Base-by-base conservation (phyloP, 2,797 vertebrate genomes). In the Spea hammondii region DNA sequence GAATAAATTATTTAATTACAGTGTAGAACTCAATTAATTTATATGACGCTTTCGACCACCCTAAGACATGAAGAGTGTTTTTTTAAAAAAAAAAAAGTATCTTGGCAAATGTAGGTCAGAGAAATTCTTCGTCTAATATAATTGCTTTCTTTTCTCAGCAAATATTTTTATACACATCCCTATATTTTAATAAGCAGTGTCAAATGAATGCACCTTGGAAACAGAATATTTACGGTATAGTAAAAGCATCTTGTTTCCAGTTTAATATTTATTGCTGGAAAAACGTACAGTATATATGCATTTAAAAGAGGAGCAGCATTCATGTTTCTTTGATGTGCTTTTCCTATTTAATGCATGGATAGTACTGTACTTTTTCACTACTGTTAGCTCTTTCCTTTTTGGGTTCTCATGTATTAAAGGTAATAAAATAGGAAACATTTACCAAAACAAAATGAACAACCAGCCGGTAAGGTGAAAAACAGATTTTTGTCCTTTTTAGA, bases 1-100 rank as follows among this genome's bases (percentile, higher is more conserved):
- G 74, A 82, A 82, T 82, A 82, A 82, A 82, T 82, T 77, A 82
- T 82, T 82, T 82, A 82, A 82, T 82, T 82, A 82, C 75, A 77
- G 79, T 69, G 79, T 82, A 77, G 79, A 65, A 82, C 79, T 82
- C 79, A 82, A 82, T 82, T 82, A 82, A 82, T 82, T 82, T 76
- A 67, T 73, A 77, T 71, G 70, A 77, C 69, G 65, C 57, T n/a
- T 73, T 67, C 72, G 79, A 82, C 79, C 75, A 82, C 79, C 79
- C 79, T 77, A 82, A 82, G 79, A 82, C 69, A 82, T 73, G 79
- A 82, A 82, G 55, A 73, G 70, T 9, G 17, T 48, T 73, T 72
- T 32, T 32, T 32, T 32, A 32, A 32, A 32, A n/a, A n/a, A n/a
- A n/a, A 82, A 73, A 77, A 72, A 68, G 65, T 66, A 68, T 77